These are phyloP conservation scores for Globodera rostochiensis DNA, from an alignment of 1,140 invertebrate species.

Conservation along the genomic window DNA sequence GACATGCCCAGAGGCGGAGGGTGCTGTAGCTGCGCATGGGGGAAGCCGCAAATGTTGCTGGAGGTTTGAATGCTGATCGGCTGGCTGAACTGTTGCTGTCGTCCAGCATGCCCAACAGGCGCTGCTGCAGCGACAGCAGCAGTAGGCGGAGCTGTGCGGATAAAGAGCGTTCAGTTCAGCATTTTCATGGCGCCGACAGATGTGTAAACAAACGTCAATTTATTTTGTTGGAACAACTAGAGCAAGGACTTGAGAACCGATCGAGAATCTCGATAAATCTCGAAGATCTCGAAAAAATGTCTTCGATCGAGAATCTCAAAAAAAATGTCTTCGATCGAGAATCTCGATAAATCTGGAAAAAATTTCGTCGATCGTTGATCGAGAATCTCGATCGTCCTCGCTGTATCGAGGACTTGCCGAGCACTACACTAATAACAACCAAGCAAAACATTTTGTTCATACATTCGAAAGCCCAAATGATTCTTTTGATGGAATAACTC, in stretches of 20 bases:
- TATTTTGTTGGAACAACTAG: not conserved
- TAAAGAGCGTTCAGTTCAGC: not conserved
- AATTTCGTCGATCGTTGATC: no score
- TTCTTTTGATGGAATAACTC: conserved; percentile 32
- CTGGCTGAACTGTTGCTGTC: conserved; percentile 2
- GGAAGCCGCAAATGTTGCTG: not conserved
- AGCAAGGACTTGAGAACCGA: not conserved
- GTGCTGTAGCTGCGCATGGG: not conserved
- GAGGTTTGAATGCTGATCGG: conserved; percentile 13
- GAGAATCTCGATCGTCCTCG: no score
- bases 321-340: no score
- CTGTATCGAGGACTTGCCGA: no score
- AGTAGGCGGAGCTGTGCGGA: not conserved
- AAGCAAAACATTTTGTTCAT: no score
- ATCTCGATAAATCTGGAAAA: no score
- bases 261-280: no score
- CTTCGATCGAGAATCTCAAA: no score
- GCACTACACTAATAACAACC: no score
- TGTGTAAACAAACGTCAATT: conserved; percentile 19
- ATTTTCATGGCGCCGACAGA: not conserved
- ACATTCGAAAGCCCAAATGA: not conserved
- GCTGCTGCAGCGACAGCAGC: not conserved
- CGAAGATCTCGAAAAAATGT: no score
- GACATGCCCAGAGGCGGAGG: conserved; percentile 12
- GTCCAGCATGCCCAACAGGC: not conserved